Conservation (phyloP, 2,797 vertebrate genomes). For the Lacerta bilineata region DNA sequence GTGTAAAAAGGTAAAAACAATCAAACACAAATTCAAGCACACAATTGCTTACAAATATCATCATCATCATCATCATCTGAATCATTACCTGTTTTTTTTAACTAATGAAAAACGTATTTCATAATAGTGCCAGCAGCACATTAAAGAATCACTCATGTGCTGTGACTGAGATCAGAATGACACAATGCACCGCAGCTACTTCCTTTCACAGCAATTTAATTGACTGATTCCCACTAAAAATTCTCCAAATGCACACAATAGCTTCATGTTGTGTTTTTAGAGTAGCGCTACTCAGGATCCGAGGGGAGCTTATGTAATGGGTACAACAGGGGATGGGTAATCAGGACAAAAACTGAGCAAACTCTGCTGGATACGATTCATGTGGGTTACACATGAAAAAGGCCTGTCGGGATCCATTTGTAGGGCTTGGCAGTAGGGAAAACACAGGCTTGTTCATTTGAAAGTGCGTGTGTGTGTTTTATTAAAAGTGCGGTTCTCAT, state of each 20-base stretch:
- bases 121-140: not conserved
- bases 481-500: not conserved
- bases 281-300: constrained; percentile 15
- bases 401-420: constrained; percentile 13
- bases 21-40: not conserved
- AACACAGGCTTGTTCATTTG: constrained; percentile 17
- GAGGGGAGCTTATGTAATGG: constrained; percentile 8
- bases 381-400: constrained; percentile 26
- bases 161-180: constrained; percentile 16
- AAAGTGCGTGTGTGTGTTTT: not conserved
- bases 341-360: constrained; percentile 2
- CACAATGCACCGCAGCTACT: constrained; percentile 28
- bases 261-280: constrained; percentile 43
- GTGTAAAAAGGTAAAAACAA: constrained; percentile 23
- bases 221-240: constrained; percentile 58
- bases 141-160: constrained; percentile 35
- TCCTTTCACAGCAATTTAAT: constrained; percentile 55
- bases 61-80: not conserved
- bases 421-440: not conserved
- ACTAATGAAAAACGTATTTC: constrained; percentile 37
- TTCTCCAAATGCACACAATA: constrained; percentile 1
- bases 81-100: not conserved
- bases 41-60: not conserved
- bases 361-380: not conserved
- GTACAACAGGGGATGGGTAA: constrained; percentile 46